Base-by-base conservation (phyloP, 1,140 invertebrate genomes). In the Sipha flava region DNA sequence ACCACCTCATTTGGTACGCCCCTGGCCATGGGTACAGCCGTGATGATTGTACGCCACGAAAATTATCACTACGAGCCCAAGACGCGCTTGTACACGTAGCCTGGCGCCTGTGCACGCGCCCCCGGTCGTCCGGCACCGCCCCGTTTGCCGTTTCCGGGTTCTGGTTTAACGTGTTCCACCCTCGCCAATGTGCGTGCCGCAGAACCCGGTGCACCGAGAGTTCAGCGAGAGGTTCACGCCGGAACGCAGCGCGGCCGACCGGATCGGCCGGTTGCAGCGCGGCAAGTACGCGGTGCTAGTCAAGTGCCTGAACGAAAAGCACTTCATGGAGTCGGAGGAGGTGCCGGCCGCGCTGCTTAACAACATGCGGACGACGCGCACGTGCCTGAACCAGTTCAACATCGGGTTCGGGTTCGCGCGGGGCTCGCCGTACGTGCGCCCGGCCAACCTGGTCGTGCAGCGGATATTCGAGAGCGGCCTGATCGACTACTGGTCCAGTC, bases 311-410 rank as follows among this genome's bases (percentile, higher is more conserved):
- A 43, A 68, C 34, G 52, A 79, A 3, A 68, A 59, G 16, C 66
- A 79, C 16, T 81, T 81, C 43, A 81, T 79, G 77, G 81, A 81
- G 29, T 37, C 37, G 26, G 62, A 81, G 3, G 4, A 62, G 2
- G 49, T 81, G 21, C 77, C 81, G 14, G 29, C 23, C 10, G 12
- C 47, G 4, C n/a, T 79, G 21, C 29, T 81, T 7, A 68, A 64
- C 23, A 54, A 81, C 14, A 26, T 81, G 31, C 64, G 81, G n/a
- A 70, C 81, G 7, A 9, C 18, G 9, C 45, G 68, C 1, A 9
- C n/a, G 23, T 81, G 81, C 40, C 6, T 80, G 26, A 34, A 23
- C 10, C 45, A 72, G 34, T 79, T 72, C 7, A 73, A 72, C 21
- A n/a, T 79, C 34, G 77, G 62, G 3, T 29, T 81, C 37, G 81